phyloP scores from a whole-genome alignment of 2,888 invertebrate genomes.

The Heliconius ethilla region DNA sequence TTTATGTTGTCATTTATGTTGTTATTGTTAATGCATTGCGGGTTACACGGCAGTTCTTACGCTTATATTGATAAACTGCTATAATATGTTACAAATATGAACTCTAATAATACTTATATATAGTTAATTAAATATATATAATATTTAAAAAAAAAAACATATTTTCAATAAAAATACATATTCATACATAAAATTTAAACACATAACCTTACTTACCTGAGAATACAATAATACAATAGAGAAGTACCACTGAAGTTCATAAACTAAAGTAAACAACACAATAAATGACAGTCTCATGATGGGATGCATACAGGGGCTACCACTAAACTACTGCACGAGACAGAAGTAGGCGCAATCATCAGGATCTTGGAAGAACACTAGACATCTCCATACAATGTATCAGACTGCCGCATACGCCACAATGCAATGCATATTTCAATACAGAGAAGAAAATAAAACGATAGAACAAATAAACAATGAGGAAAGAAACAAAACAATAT shows the following conservation, averaged over 20 bases:
- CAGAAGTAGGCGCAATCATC: conserved; percentile 59
- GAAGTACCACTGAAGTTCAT: conserved; percentile 17
- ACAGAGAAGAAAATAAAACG: conserved; percentile 64
- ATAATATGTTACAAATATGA: conserved; percentile 38
- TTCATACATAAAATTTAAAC: neutral
- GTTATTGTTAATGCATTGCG: conserved; percentile 74
- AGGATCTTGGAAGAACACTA: conserved; percentile 57
- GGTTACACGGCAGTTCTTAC: conserved; percentile 70
- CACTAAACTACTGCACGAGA: conserved; percentile 66
- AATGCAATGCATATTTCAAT: conserved; percentile 77
- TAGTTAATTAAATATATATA: neutral
- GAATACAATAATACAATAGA: conserved; percentile 38
- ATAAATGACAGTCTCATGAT: conserved; percentile 56
- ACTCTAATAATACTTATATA: conserved; percentile 20
- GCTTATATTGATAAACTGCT: conserved; percentile 34
- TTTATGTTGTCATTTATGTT: conserved; percentile 42
- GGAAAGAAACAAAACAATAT: conserved; percentile 56
- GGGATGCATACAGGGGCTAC: conserved; percentile 71
- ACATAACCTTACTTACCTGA: conserved; percentile 45
- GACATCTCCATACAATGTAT: conserved; percentile 62
- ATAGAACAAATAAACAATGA: conserved; percentile 57
- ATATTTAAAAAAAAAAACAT: neutral
- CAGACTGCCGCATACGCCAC: conserved; percentile 80
- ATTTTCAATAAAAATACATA: neutral
- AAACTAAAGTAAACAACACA: conserved; percentile 22